Evolutionary conservation across 2,888 invertebrate genomes (phyloP).

Genomic region (Trachelus stipa): DNA sequence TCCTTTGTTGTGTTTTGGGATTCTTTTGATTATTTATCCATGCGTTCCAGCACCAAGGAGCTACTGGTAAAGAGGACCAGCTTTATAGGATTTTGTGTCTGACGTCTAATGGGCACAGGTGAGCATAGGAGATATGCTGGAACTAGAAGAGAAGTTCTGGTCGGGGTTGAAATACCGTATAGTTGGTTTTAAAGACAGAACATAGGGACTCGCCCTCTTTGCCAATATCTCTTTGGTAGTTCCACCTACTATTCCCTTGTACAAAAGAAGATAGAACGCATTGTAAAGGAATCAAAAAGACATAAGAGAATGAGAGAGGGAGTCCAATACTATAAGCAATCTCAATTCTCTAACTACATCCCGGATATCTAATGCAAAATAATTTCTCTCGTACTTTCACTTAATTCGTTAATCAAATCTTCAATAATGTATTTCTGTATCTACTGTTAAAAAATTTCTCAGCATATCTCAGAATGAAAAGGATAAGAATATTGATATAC

Average conservation of each 20-base stretch:
- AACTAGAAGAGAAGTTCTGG: too few species aligned
- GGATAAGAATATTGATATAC: neutral
- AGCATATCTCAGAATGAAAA: neutral
- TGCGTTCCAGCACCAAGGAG: neutral
- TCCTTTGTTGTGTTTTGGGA: neutral
- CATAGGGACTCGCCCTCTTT: too few species aligned
- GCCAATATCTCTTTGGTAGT: too few species aligned
- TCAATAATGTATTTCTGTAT: neutral
- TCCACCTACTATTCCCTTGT: neutral
- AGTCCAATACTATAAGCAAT: neutral
- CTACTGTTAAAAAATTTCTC: neutral
- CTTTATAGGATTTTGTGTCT: too few species aligned
- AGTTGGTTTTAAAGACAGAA: too few species aligned
- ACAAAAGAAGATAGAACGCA: neutral
- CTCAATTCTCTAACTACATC: neutral
- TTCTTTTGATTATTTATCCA: neutral
- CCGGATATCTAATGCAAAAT: neutral
- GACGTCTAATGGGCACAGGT: too few species aligned
- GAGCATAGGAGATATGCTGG: too few species aligned
- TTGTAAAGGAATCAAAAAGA: neutral
- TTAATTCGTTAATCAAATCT: neutral
- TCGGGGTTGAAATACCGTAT: too few species aligned
- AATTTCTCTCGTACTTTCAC: neutral
- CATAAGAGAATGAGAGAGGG: neutral
- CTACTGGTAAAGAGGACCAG: too few species aligned